A percentile compares a stretch with the other conserved stretches of the same genome.
These are phyloP conservation scores for Dicycla oo DNA, from an alignment of 2,888 invertebrate species.

Conservation along the genomic window DNA sequence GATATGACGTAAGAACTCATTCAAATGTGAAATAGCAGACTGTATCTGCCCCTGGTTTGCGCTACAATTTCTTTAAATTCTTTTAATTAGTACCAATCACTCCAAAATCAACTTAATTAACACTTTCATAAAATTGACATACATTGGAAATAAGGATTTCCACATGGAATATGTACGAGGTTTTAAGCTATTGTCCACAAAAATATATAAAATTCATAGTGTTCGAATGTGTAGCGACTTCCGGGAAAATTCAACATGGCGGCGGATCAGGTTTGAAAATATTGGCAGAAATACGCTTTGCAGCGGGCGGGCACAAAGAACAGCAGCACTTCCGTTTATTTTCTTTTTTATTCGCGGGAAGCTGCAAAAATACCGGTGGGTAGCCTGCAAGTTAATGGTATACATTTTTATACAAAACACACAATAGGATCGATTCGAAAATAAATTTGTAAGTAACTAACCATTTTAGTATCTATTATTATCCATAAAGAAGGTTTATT, in stretches of 20 bases:
- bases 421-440: too few relatives aligned
- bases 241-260: constrained; percentile 41
- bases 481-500: too few relatives aligned
- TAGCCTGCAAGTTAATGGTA: background rate
- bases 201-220: constrained; percentile 43
- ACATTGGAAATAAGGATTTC: background rate
- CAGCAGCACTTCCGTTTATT: background rate
- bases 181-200: constrained; percentile 4
- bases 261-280: constrained; percentile 40
- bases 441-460: background rate
- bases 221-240: constrained; percentile 19
- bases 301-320: constrained; percentile 11
- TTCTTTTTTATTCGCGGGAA: constrained; percentile 8
- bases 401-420: background rate
- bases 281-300: constrained; percentile 35
- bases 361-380: background rate
- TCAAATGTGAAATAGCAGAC: background rate
- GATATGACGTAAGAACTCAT: background rate
- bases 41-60: background rate
- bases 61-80: background rate
- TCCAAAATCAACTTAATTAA: background rate
- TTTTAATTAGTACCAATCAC: background rate
- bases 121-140: background rate
- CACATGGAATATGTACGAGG: background rate
- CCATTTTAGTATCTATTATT: background rate